Evolutionary conservation across 2,888 invertebrate genomes (phyloP), one percentile per base, ranked within the genome.

Genomic region (Uropetala carovei): DNA sequence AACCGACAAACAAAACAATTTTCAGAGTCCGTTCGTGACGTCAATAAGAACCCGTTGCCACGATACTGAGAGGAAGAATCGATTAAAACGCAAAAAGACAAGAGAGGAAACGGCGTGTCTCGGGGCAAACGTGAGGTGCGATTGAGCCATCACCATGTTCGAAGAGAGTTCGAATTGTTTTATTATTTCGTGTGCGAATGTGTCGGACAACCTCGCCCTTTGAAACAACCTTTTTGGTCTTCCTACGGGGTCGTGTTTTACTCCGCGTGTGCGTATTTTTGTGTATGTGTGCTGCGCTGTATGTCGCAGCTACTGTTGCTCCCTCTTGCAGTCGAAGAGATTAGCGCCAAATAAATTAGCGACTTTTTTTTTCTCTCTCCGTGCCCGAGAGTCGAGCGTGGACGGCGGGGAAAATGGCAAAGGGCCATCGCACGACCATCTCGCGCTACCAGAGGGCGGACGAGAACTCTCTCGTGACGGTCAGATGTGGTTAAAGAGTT

Each of bases 341-440:
- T 68, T 68, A 68, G 75, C 75, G 75, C n/a, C 75, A 27, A 75
- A 75, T 75, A 75, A 75, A 75, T 75, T 75, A 75, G 75, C 22
- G 75, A 22, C 13, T 75, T 22, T 13, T 22, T n/a, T n/a, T 75
- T 75, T 22, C 75, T 68, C 68, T 68, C 43, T 43, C 43, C 43
- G 43, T 43, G 43, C 3, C 43, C 5, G 5, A 43, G 43, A 43
- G 43, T 43, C 68, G 64, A 64, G 64, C 43, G 64, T 64, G 14
- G 16, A n/a, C 68, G n/a, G 68, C 68, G 0, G 64, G 43, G 64
- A 64, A n/a, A 68, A 68, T 68, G 68, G n/a, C 68, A 68, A 68
- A 68, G n/a, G 68, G 68, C 68, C 68, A 68, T 22, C n/a, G 18
- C n/a, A 43, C 64, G 16, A 27, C 75, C 43, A 43, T 43, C 43